Evolutionary conservation across 2,888 invertebrate species (phyloP), one percentile per base, ranked within the genome.

Genomic region (Hyppa rectilinea): DNA sequence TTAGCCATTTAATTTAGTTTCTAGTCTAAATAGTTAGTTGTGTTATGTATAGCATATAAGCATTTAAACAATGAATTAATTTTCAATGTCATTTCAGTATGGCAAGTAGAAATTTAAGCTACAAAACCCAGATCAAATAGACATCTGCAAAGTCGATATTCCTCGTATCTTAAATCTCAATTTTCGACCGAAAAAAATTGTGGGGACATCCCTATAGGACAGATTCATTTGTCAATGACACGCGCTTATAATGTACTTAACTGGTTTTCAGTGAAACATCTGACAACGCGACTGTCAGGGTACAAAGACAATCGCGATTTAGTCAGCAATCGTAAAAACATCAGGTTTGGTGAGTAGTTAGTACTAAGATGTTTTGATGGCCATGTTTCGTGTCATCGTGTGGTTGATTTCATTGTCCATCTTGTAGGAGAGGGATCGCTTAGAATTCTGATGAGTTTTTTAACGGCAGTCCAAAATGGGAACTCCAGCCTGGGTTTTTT

Each of bases 211-310:
- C 81, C 72, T 77, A 71, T 69, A 62, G 43, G 70, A 69, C 63
- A 72, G 72, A 78, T 76, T 75, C 80, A 84, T 84, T 84, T 84
- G 82, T 84, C 82, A 80, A 73, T 77, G 84, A 84, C 82, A 82
- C 60, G 55, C 40, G 60, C 65, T 77, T 78, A 82, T 80, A 82
- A 78, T 80, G 82, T 84, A n/a, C n/a, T n/a, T n/a, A 82, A 75
- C 71, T 75, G 68, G 80, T 60, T 75, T 79, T 75, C 76, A 79
- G 36, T 34, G 67, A 60, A 79, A 63, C 79, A 77, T 66, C 70
- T 83, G 83, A 73, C 80, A 73, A 65, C 77, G 45, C 60, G 40
- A 68, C 82, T 78, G 82, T 78, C 84, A 75, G 56, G 59, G 50
- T 10, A 72, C 77, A 82, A 77, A 65, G 69, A 61, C 67, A 55